Evolutionary conservation across 2,113 vertebrate species (phyloP).

Genomic region (Axis porcinus): DNA sequence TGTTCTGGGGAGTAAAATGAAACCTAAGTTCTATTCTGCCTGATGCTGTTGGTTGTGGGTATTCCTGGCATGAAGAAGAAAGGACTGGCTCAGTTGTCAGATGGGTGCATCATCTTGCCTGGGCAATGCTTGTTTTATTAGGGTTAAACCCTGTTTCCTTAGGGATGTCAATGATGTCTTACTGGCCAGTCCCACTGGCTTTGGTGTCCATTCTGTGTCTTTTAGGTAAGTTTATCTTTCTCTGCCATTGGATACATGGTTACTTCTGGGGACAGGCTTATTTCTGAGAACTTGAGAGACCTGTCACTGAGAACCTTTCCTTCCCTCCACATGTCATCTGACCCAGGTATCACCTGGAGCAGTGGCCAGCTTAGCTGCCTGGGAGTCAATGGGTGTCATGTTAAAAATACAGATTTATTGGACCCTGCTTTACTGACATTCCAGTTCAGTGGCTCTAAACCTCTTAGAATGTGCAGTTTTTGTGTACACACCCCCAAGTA

Average conservation of each 20-base stretch:
- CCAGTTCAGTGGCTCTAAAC: not conserved
- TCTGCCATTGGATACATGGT: not conserved
- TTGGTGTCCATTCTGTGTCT: not conserved
- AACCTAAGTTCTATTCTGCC: not conserved
- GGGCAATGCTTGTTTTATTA: not conserved
- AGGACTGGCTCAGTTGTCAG: not conserved
- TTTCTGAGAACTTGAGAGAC: not conserved
- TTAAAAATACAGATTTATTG: not conserved
- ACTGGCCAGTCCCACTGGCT: not conserved
- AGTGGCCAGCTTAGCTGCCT: not conserved
- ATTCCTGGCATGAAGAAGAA: not conserved
- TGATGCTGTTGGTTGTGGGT: not conserved
- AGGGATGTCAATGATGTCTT: not conserved
- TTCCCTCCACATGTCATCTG: not conserved
- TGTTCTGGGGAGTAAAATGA: not conserved
- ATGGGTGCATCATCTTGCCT: not conserved
- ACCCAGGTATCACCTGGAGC: not conserved
- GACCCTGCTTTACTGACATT: not conserved
- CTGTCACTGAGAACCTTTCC: not conserved
- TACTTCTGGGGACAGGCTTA: not conserved
- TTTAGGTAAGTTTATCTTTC: not conserved
- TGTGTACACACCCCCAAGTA: not conserved
- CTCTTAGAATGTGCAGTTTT: not conserved
- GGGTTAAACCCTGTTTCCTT: not conserved
- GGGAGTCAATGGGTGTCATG: not conserved